Evolutionary conservation across 2,797 vertebrate species (phyloP).

Genomic region (Microctenopoma steveboyesi): DNA sequence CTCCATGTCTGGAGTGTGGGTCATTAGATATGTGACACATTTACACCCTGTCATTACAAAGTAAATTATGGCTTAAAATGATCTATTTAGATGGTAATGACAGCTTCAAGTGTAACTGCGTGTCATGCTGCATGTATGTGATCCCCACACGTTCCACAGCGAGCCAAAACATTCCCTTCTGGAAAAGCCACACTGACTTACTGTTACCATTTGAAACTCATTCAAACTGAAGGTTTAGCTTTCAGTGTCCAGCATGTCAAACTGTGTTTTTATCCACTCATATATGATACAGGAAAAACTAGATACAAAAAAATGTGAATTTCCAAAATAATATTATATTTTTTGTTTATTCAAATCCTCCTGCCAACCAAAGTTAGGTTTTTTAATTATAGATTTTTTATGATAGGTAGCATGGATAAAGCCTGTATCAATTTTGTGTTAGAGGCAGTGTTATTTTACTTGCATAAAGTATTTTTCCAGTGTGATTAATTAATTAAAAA

Average conservation of each 20-base stretch:
- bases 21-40: conserved; percentile 36
- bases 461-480: conserved; percentile 24
- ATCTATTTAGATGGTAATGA: conserved; percentile 56
- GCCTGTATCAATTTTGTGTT: conserved; percentile 12
- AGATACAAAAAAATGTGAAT: conserved; percentile 22
- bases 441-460: too few relatives aligned
- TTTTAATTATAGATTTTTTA: conserved; percentile 60
- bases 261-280: conserved; percentile 24
- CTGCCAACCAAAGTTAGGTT: conserved; percentile 37
- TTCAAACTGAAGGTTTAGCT: conserved; percentile 43
- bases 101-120: conserved; percentile 50
- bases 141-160: conserved; percentile 26
- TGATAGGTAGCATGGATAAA: conserved; percentile 45
- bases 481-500: conserved; percentile 25
- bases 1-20: conserved; percentile 17
- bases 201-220: conserved; percentile 62
- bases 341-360: conserved; percentile 29
- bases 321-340: conserved; percentile 26
- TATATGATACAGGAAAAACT: conserved; percentile 22
- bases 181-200: conserved; percentile 56
- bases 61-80: conserved; percentile 32
- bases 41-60: conserved; percentile 52
- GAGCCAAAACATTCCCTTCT: conserved; percentile 51
- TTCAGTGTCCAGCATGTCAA: conserved; percentile 45
- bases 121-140: conserved; percentile 15